Base-by-base conservation (phyloP, 2,888 invertebrate species). In the Parthenolecanium corni region DNA sequence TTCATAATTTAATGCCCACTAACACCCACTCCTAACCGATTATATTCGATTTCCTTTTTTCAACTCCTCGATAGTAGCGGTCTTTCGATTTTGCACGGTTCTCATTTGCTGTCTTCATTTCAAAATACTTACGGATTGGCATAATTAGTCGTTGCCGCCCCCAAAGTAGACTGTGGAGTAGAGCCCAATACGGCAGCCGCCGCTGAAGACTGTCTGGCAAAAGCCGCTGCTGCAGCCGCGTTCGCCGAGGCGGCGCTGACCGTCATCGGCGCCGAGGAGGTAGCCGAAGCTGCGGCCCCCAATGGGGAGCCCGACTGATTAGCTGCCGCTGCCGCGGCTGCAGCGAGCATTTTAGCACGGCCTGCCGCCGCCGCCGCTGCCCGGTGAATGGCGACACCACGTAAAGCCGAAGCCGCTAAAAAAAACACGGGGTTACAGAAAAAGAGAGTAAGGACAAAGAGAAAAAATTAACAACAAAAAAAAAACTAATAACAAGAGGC, bases 311-410 rank as follows among this genome's bases (percentile, higher is more conserved):
- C 23, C 31, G 3, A 47, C 49, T 58, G 58, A 21, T 49, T 49
- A 1, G 58, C 58, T 69, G 82, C 80, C 18, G 76, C 75, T 38
- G 76, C 75, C 53, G 75, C 75, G 42, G 74, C 65, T 38, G 51
- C 52, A 21, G 53, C 63, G 23, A 63, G 42, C 63, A 63, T 63
- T 47, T 63, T 63, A 36, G 63, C 63, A 52, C 63, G 63, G 38
- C 25, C 53, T 18, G 53, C 74, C 65, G 74, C 71, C 67, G 73
- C 49, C 65, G 74, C 71, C 66, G 73, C 69, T 49, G 76, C 74
- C 71, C 86, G 79, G 73, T 89, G 88, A 71, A 89, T 85, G 68
- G 89, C 86, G 70, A 88, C 88, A 70, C 89, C 89, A 73, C 89
- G 80, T 72, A 89, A 77, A 70, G 86, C 85, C 73, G 88, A 87